These are phyloP conservation scores for Bombus consobrinus DNA, from an alignment of 1,140 invertebrate species.

Conservation along the genomic window DNA sequence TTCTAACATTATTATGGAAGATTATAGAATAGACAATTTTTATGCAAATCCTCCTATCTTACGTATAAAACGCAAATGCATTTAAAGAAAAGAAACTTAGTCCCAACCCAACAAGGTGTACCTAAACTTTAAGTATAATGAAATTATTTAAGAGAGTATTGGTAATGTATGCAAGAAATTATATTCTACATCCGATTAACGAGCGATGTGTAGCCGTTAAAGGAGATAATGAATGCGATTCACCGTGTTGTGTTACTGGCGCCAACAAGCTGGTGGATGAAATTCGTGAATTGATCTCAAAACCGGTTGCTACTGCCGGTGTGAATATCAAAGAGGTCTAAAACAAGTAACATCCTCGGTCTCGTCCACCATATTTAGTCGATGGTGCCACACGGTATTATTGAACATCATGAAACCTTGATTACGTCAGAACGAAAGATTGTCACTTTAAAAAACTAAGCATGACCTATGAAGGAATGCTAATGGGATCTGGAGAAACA, in stretches of 20 bases:
- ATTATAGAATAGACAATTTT: not conserved
- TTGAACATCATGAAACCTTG: constrained; percentile 38
- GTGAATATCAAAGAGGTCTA: not conserved
- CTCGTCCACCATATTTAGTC: constrained; percentile 53
- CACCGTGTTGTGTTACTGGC: not conserved
- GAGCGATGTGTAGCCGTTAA: not conserved
- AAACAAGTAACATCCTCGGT: constrained; percentile 28
- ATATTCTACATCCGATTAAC: not conserved
- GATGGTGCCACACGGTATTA: constrained; percentile 48
- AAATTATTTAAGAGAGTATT: not conserved
- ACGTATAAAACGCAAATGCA: not conserved
- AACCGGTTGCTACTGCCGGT: constrained; percentile 9
- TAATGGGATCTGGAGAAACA: not conserved
- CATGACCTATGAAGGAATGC: not conserved
- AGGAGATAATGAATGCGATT: not conserved
- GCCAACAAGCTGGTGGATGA: constrained; percentile 8
- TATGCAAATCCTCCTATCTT: not conserved
- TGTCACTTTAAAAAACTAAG: constrained; percentile 10
- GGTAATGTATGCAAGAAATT: not conserved
- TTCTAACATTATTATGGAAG: not conserved
- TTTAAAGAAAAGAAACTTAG: not conserved
- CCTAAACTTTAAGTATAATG: not conserved
- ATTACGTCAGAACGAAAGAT: constrained; percentile 54
- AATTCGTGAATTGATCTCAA: not conserved
- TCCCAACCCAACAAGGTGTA: not conserved